These are phyloP conservation scores for Paracyprichromis sp. DNA, from an alignment of 2,113 vertebrate genomes.

Conservation along the genomic window DNA sequence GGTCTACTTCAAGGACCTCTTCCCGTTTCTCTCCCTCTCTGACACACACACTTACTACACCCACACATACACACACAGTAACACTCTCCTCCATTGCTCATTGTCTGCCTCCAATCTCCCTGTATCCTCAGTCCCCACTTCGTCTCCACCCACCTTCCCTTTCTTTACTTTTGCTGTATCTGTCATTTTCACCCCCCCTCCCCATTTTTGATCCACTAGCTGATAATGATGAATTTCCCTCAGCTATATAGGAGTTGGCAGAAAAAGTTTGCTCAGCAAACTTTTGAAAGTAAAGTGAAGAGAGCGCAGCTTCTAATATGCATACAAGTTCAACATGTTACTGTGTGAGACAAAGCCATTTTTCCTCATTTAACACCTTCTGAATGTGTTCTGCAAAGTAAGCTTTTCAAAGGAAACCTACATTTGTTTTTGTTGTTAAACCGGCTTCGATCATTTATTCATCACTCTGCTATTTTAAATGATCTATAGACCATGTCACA, in stretches of 20 bases:
- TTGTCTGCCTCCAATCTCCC: constrained; percentile 54
- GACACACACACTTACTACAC: constrained; percentile 1
- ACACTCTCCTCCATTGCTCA: constrained; percentile 42
- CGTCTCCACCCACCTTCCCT: constrained; percentile 55
- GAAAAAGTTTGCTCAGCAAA: constrained; percentile 62
- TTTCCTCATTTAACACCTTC: constrained; percentile 21
- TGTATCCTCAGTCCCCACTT: constrained; percentile 49
- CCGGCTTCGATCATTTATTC: neutral
- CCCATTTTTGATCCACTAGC: constrained; percentile 61
- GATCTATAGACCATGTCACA: neutral
- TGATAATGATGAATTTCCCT: constrained; percentile 68
- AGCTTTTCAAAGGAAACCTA: constrained; percentile 11
- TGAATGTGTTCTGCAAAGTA: constrained; percentile 3
- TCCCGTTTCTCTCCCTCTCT: neutral
- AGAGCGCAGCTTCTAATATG: constrained; percentile 42
- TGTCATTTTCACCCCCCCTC: constrained; percentile 59
- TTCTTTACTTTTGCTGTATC: constrained; percentile 60
- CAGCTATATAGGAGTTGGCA: constrained; percentile 49
- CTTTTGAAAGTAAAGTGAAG: constrained; percentile 52
- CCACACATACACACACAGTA: neutral
- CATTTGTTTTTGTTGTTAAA: neutral
- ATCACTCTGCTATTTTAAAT: neutral
- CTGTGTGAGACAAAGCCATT: constrained; percentile 33
- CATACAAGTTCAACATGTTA: constrained; percentile 39
- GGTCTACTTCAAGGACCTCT: constrained; percentile 42